Evolutionary conservation across 2,888 invertebrate genomes (phyloP).

Genomic region (Tetheella fluctuosa): DNA sequence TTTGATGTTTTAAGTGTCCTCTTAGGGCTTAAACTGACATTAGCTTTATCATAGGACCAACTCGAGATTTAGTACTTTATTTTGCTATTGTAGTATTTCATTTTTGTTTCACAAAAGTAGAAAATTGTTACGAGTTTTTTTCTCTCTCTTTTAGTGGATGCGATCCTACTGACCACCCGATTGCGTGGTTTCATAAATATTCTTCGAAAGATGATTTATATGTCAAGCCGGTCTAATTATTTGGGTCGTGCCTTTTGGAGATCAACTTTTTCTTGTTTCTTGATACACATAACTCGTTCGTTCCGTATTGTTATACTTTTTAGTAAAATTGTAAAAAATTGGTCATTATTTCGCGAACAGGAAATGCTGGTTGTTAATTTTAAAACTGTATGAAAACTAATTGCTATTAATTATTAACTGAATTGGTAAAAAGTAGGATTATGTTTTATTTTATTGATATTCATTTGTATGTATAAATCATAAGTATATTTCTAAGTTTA

Average conservation of each 20-base stretch:
- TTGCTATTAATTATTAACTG: neutral
- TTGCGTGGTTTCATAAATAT: conserved; percentile 69
- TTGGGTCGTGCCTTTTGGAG: conserved; percentile 67
- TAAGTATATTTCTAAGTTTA: too few relatives aligned
- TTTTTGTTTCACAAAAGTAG: too few relatives aligned
- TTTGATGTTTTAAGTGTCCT: too few relatives aligned
- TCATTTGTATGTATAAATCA: too few relatives aligned
- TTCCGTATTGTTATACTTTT: conserved; percentile 40
- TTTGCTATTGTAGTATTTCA: too few relatives aligned
- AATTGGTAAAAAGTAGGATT: too few relatives aligned
- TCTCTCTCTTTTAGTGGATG: conserved; percentile 27
- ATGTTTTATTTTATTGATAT: too few relatives aligned
- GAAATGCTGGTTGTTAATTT: neutral
- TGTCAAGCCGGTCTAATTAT: conserved; percentile 72
- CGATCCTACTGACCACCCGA: conserved; percentile 60
- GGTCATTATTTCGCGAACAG: neutral
- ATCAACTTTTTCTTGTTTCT: conserved; percentile 56
- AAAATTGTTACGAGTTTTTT: neutral
- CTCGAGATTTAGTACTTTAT: too few relatives aligned
- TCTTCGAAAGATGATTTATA: conserved; percentile 74
- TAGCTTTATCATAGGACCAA: too few relatives aligned
- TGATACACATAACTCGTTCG: conserved; percentile 28
- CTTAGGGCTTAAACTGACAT: too few relatives aligned
- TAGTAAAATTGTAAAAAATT: conserved; percentile 19
- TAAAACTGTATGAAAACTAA: neutral